Base-by-base conservation (phyloP, 2,888 invertebrate species). In the Gibbula magus region DNA sequence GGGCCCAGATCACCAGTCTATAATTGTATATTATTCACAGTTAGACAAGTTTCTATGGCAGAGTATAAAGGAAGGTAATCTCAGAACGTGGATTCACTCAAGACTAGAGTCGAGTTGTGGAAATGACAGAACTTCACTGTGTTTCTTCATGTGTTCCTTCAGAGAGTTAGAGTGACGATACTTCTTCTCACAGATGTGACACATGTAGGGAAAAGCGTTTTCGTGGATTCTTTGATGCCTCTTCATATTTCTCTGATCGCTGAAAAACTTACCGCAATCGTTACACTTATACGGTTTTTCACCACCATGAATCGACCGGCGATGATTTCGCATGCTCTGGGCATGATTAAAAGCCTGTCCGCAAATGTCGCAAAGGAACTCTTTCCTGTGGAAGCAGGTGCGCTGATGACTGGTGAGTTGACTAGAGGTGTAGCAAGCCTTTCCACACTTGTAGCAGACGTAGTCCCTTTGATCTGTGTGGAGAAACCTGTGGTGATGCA, bases 141-240 rank as follows among this genome's bases (percentile, higher is more conserved):
- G 84, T 39, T 79, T 81, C 45, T 79, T 79, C 75, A 87, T 29
- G 61, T 89, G 89, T 8, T 85, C 84, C 75, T 89, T 89, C 52
- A 88, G 80, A 8, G 89, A 87, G 79, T 89, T 89, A 16, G 89
- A 88, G 76, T 89, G 89, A 20, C 89, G 79, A 77, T 86, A 89
- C n/a, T 84, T 79, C 73, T 89, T 88, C n/a, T 82, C 83, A 79
- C 89, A 89, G n/a, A 83, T 81, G 0, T 81, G 74, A 51, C 89
- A 89, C 10, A 85, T 73, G 79, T 88, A 89, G 0, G 89, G 89
- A 67, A 84, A 89, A 25, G 81, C 74, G 78, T 85, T 86, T 22
- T 86, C 79, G 53, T 90, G 90, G 53, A 88, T 89, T 18, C 85
- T 83, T 77, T 85, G 83, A 81, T 90, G 90, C 1, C 90, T 79